Evolutionary conservation across 2,888 invertebrate genomes (phyloP).

Genomic region (Choristoneura rosaceana): DNA sequence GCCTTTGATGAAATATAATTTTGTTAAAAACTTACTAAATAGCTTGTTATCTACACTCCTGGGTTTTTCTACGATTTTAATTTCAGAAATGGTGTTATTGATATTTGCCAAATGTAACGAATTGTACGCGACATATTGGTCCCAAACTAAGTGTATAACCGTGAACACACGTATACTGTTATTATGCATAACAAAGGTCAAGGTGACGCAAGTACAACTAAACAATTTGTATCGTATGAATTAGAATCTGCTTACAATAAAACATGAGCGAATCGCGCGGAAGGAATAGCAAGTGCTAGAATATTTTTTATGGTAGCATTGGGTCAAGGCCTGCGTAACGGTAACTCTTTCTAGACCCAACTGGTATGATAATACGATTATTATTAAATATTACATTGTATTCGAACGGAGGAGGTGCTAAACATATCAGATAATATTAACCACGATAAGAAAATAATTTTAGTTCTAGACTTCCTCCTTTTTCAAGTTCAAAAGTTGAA

Average conservation of each 20-base stretch:
- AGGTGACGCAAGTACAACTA: slow-evolving; percentile 15
- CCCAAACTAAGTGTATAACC: background rate
- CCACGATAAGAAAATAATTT: background rate
- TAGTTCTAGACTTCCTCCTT: background rate
- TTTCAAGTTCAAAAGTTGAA: too few relatives aligned
- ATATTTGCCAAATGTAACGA: too few relatives aligned
- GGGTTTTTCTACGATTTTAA: too few relatives aligned
- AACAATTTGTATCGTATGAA: slow-evolving; percentile 42
- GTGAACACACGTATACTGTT: background rate
- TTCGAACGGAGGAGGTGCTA: background rate
- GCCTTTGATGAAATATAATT: too few relatives aligned
- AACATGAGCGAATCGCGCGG: slow-evolving; percentile 43
- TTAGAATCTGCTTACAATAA: slow-evolving; percentile 48
- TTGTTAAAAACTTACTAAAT: too few relatives aligned
- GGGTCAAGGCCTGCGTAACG: slow-evolving; percentile 62
- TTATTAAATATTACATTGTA: background rate
- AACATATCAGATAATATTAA: too few relatives aligned
- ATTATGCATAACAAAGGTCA: slow-evolving; percentile 19
- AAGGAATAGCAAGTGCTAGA: slow-evolving; percentile 42
- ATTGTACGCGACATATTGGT: too few relatives aligned
- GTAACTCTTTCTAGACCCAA: background rate
- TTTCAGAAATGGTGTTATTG: too few relatives aligned
- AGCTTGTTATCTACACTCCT: too few relatives aligned
- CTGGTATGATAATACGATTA: background rate
- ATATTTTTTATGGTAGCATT: slow-evolving; percentile 57